phyloP scores from a whole-genome alignment of 2,113 vertebrate genomes.

The Vombatus ursinus region DNA sequence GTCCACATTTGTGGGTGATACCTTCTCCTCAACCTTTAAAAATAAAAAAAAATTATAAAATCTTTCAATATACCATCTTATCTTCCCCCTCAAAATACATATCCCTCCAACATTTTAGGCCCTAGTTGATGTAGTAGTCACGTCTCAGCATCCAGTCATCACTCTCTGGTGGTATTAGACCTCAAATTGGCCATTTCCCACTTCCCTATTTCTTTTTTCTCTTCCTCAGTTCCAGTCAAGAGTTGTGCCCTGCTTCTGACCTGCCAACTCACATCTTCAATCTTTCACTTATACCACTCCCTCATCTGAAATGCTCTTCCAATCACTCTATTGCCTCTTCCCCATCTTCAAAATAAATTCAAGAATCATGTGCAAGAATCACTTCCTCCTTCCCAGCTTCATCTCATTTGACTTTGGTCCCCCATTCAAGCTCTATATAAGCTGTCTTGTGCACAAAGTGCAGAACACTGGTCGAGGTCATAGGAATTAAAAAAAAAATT shows the following conservation, averaged over 20 bases:
- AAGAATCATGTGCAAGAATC: neutral
- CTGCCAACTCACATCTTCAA: neutral
- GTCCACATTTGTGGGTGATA: neutral
- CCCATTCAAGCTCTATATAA: neutral
- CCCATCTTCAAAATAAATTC: neutral
- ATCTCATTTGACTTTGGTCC: neutral
- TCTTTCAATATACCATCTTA: neutral
- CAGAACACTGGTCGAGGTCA: neutral
- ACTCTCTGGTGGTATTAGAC: neutral
- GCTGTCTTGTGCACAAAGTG: neutral
- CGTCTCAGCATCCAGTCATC: neutral
- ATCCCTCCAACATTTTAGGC: neutral
- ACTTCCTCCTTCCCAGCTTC: neutral
- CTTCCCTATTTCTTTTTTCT: neutral
- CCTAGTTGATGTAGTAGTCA: neutral
- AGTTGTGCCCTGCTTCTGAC: neutral
- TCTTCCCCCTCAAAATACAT: neutral
- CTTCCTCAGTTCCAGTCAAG: neutral
- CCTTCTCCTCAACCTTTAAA: neutral
- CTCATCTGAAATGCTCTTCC: neutral
- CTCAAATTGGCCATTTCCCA: neutral
- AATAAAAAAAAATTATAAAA: neutral
- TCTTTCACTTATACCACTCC: neutral
- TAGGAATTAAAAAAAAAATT: neutral
- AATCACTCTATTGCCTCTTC: neutral